Percentiles rank a stretch among this genome's conserved stretches.
These are phyloP conservation scores for Basileuterus tristriatus DNA, from an alignment of 2,797 vertebrate species.

Conservation along the genomic window DNA sequence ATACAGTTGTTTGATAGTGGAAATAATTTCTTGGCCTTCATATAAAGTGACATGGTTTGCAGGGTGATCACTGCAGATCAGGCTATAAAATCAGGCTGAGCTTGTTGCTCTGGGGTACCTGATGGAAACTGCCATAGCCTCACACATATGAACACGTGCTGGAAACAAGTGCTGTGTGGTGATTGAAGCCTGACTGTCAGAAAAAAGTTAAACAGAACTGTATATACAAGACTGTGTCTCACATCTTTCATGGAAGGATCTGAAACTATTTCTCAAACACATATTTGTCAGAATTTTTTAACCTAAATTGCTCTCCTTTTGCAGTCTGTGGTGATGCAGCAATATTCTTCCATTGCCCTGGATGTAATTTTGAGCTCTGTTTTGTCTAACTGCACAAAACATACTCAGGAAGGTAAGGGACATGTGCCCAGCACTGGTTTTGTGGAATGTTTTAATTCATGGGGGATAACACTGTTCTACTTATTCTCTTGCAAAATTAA, in stretches of 20 bases:
- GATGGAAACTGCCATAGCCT: neutral
- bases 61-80: neutral
- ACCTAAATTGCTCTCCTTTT: neutral
- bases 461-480: neutral
- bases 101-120: neutral
- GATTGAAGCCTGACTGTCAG: neutral
- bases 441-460: neutral
- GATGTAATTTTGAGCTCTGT: neutral
- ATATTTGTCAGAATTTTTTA: neutral
- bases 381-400: neutral
- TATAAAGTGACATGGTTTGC: neutral
- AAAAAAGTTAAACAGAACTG: neutral
- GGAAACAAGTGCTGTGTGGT: neutral
- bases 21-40: neutral
- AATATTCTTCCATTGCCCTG: neutral
- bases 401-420: neutral
- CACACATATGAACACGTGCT: fast-evolving
- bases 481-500: neutral
- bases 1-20: neutral
- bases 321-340: neutral
- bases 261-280: neutral
- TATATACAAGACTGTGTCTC: fast-evolving
- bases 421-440: neutral
- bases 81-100: neutral
- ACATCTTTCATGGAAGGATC: neutral